Base-by-base conservation (phyloP, 2,888 invertebrate species). In the Drosophila ustulata region DNA sequence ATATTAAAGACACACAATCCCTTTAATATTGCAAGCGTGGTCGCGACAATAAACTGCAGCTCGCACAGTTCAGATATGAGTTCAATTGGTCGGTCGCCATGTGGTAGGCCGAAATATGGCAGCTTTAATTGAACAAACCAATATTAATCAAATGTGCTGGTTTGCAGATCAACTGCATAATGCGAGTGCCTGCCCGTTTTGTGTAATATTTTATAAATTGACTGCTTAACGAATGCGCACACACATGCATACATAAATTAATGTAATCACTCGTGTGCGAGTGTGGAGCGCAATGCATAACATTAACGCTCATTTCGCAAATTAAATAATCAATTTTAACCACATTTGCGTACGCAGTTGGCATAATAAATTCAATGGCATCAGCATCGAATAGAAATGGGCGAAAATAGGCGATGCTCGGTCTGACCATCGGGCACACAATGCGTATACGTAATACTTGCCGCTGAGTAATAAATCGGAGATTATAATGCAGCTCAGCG, bases 391-490 rank as follows among this genome's bases (percentile, higher is more conserved):
- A 55, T 53, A 45, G 50, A 69, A 32, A 50, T 53, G 47, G 34
- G 4, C 37, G 37, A n/a, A 37, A n/a, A 37, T 37, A 37, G 37
- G 37, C 37, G n/a, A 37, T 41, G 53, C 53, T 26, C 6, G 11
- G 41, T 13, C 57, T 46, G 62, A 55, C 53, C 49, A 58, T 37
- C 55, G 23, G 23, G 50, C 39, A 32, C 6, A 23, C 61, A 25
- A 53, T 28, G 61, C 57, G 41, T 65, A 8, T 62, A 28, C 32
- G 28, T 55, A 53, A 30, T 65, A 62, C 91, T 90, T 89, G 92
- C 92, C 92, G 77, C 90, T 91, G 70, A 90, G 86, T 73, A 91
- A 91, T 77, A 91, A 90, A 69, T 92, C 91, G 32, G 92, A 91
- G 67, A 92, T 90, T 69, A 92, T 82, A 72, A 92, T 89, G 91